Base-by-base conservation (phyloP, 2,797 vertebrate genomes). In the Clarias fuscus region DNA sequence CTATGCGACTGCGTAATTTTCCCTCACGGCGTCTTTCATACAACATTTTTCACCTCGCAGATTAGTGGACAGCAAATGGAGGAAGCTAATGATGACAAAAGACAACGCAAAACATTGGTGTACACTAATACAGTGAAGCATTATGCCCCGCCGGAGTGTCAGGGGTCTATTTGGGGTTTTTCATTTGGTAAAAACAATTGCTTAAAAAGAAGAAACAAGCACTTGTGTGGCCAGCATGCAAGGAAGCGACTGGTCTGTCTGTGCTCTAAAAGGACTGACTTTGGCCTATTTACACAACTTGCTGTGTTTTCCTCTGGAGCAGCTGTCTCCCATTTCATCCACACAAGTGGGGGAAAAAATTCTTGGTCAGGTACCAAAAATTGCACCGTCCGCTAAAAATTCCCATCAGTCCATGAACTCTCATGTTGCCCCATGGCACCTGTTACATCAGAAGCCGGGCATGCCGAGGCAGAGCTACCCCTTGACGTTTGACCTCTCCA, bases 351-450 rank as follows among this genome's bases (percentile, higher is more conserved):
- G 83, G 77, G 85, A 59, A 79, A 90, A 89, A 85, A 67, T 82
- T 87, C 56, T 85, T 67, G 81, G 85, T 83, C 14, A 72, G 87
- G 85, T 77, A 65, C 62, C 81, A 70, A 70, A n/a, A 7, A 72
- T 86, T 79, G 85, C 84, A 76, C 70, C 76, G 53, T 40, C 27
- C 30, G 43, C 48, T 53, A 64, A 84, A 80, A 58, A 84, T 40
- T 84, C 86, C 88, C 84, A 83, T 91, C 85, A 85, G 90, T 91
- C 91, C 64, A 4, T 76, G 70, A 84, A 85, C 87, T 90, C 76
- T 93, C 91, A 87, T 88, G 92, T 94, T 92, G 92, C 92, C 85
- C 11, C 27, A 24, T 24, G 73, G 90, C 93, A 94, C 93, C 93
- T 93, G 93, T 92, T 88, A 83, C 87, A 89, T 85, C 67, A 82